A percentile compares a stretch with the other conserved stretches of the same genome.
Conservation (phyloP, 2,113 vertebrate species). For the Stercorarius parasiticus region DNA sequence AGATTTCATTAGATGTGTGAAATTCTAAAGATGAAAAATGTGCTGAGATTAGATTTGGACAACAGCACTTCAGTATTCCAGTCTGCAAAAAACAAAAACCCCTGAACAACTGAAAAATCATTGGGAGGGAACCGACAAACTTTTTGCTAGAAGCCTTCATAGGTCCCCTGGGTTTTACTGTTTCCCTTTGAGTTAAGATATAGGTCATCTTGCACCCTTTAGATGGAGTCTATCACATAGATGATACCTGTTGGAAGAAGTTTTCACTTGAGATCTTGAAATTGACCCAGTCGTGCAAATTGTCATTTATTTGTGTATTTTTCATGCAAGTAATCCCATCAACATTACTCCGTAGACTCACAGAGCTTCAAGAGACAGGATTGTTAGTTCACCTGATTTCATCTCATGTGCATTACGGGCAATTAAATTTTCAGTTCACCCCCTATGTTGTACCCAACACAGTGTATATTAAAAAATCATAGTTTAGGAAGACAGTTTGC, state of each 20-base stretch:
- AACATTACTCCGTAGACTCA: background rate
- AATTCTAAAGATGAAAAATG: background rate
- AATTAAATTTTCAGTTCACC: background rate
- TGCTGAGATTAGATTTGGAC: background rate
- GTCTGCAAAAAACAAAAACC: background rate
- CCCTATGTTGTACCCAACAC: background rate
- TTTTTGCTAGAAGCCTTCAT: background rate
- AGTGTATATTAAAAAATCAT: background rate
- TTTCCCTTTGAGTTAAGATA: background rate
- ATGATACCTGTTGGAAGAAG: background rate
- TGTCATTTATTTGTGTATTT: background rate
- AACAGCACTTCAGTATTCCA: background rate
- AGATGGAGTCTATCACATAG: background rate
- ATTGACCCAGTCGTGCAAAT: background rate
- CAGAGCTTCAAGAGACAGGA: background rate
- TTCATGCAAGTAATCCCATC: background rate
- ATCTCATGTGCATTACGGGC: background rate
- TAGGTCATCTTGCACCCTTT: background rate
- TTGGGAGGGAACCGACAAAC: fast-evolving
- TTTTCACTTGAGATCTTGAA: background rate
- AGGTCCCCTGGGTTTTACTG: background rate
- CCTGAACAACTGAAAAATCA: background rate
- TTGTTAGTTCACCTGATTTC: background rate
- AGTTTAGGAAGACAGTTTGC: background rate
- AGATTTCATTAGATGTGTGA: background rate